These are phyloP conservation scores for Poicephalus meyeri DNA, from an alignment of 2,113 vertebrate genomes.

Conservation along the genomic window DNA sequence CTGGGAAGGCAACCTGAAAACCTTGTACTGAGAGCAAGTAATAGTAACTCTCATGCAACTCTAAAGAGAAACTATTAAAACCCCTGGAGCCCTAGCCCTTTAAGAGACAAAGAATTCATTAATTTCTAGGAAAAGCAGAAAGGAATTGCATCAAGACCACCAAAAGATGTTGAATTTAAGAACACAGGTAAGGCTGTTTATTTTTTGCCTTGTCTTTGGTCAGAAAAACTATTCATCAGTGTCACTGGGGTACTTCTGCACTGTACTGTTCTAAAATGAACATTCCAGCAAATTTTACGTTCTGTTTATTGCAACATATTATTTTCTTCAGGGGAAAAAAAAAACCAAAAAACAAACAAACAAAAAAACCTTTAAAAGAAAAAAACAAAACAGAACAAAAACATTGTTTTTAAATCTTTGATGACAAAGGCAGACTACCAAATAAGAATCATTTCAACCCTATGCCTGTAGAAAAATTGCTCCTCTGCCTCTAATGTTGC, in stretches of 20 bases:
- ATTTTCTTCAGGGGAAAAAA: background rate
- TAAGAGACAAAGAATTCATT: background rate
- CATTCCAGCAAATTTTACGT: background rate
- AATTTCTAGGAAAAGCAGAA: background rate
- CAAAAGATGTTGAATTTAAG: background rate
- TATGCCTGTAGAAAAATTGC: background rate
- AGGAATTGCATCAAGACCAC: background rate
- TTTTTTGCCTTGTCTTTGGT: background rate
- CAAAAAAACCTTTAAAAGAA: background rate
- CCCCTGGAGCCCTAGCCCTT: background rate
- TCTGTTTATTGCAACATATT: background rate
- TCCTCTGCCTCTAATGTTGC: slow-evolving; percentile 39
- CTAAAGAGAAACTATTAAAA: background rate
- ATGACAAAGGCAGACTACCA: slow-evolving; percentile 29
- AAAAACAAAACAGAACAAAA: background rate
- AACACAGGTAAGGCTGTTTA: background rate
- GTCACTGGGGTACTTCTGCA: background rate
- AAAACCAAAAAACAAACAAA: too few species aligned
- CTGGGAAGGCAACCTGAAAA: background rate
- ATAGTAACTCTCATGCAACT: background rate
- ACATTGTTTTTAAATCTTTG: background rate
- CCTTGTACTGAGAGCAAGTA: background rate
- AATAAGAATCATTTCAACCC: background rate
- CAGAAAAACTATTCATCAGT: background rate
- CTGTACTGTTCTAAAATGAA: background rate